These are phyloP conservation scores for Maccullochella peelii DNA, from an alignment of 2,113 vertebrate species.

Conservation along the genomic window DNA sequence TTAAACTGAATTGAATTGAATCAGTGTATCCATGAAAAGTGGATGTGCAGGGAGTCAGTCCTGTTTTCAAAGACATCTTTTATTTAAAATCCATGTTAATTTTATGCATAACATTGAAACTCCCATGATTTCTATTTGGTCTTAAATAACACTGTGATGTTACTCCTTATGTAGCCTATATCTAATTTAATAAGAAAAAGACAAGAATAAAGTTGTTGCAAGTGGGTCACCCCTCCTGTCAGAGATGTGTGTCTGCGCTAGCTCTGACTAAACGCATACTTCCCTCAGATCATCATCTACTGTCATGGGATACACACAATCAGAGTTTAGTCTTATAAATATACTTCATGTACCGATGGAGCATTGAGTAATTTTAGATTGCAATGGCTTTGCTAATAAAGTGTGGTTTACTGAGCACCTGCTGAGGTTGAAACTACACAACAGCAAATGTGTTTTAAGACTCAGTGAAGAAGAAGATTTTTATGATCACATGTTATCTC, in stretches of 20 bases:
- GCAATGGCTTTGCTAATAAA: neutral
- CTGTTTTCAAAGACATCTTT: neutral
- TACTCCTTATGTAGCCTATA: neutral
- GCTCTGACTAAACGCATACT: constrained; percentile 32
- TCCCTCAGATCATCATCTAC: constrained; percentile 22
- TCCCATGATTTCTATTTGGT: neutral
- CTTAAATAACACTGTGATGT: neutral
- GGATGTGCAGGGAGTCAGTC: neutral
- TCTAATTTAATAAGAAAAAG: constrained; percentile 20
- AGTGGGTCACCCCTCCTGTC: constrained; percentile 42
- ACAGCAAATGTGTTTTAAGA: neutral
- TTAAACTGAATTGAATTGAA: too few species aligned
- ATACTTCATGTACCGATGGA: neutral
- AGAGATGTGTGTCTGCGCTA: constrained; percentile 15
- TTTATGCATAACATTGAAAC: neutral
- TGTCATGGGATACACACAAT: constrained; percentile 28
- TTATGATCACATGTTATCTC: neutral
- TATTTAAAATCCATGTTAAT: neutral
- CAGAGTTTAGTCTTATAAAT: constrained; percentile 4
- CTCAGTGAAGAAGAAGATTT: neutral
- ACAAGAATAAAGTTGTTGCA: constrained; percentile 17
- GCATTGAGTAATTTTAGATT: neutral
- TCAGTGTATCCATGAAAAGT: neutral
- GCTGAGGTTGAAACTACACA: neutral
- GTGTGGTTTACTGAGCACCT: neutral